A percentile compares a stretch with the other conserved stretches of the same genome.
Conservation (phyloP, 2,888 invertebrate genomes). For the Apamea monoglypha region DNA sequence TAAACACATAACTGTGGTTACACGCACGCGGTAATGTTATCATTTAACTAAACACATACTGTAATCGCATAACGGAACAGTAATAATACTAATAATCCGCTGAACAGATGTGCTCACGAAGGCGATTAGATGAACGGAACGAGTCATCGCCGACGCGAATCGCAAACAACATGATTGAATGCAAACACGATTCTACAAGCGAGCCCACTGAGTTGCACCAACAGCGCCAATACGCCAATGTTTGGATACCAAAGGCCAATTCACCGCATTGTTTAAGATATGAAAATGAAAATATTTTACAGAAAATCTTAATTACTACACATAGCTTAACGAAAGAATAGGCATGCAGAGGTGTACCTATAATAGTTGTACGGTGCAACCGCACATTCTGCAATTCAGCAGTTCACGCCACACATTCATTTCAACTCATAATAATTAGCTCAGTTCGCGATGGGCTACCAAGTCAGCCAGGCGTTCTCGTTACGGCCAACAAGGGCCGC, state of each 20-base stretch:
- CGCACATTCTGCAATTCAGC: too few relatives aligned
- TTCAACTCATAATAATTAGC: too few relatives aligned
- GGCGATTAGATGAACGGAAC: constrained; percentile 61
- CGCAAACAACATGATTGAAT: constrained; percentile 67
- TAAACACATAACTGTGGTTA: constrained; percentile 22
- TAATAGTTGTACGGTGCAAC: too few relatives aligned
- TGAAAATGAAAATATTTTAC: too few relatives aligned
- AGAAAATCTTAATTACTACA: not conserved
- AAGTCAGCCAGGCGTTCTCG: too few relatives aligned
- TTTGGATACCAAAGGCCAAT: constrained; percentile 5
- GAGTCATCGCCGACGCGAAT: constrained; percentile 63
- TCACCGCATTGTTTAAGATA: not conserved
- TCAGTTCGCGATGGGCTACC: too few relatives aligned
- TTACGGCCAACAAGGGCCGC: too few relatives aligned
- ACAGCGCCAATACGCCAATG: constrained; percentile 31
- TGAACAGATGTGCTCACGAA: constrained; percentile 57
- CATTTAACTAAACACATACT: constrained; percentile 57
- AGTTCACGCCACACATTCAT: too few relatives aligned
- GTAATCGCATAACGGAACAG: constrained; percentile 51
- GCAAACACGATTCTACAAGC: constrained; percentile 57
- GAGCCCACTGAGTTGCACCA: constrained; percentile 40
- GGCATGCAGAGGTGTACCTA: not conserved
- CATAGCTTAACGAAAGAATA: too few relatives aligned
- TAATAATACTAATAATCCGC: constrained; percentile 56
- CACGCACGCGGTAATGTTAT: constrained; percentile 36